A percentile compares a stretch with the other conserved stretches of the same genome.
Conservation (phyloP, 1,140 invertebrate species). For the Harlomillsia oculata region DNA sequence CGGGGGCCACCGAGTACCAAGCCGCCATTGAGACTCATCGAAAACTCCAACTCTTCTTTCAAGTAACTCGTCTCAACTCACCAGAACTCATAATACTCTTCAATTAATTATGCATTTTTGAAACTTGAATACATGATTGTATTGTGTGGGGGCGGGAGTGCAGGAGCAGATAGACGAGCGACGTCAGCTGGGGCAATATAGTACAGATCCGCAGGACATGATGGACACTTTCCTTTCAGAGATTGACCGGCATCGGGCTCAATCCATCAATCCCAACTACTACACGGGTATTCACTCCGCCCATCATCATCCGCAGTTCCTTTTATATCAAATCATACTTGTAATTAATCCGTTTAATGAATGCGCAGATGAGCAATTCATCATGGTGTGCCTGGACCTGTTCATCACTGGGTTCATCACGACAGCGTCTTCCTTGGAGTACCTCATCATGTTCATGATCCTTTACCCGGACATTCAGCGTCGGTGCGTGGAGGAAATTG, state of each 20-base stretch:
- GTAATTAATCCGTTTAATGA: not conserved
- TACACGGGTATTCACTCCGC: constrained; percentile 18
- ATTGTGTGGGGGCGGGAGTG: not conserved
- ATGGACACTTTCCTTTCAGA: constrained; percentile 24
- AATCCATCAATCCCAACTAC: not conserved
- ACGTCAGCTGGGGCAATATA: not conserved
- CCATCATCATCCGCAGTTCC: not conserved
- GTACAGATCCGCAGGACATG: constrained; percentile 4
- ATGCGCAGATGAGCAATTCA: constrained; percentile 21
- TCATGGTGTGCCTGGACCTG: constrained; percentile 16
- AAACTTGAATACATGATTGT: not conserved
- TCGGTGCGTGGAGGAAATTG: constrained; percentile 25
- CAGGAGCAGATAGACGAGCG: constrained; percentile 14
- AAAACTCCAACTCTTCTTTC: constrained; percentile 5
- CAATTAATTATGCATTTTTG: not conserved
- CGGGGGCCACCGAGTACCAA: not conserved
- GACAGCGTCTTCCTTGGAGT: constrained; percentile 21
- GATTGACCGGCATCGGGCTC: constrained; percentile 15
- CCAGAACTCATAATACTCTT: not conserved
- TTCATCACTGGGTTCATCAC: constrained; percentile 24
- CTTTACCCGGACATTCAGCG: constrained; percentile 16
- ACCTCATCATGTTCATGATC: constrained; percentile 14
- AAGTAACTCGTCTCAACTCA: not conserved
- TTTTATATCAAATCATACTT: not conserved
- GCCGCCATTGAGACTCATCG: not conserved